Percentiles rank a stretch among this genome's conserved stretches.
These are phyloP conservation scores for Mystacides longicornis DNA, from an alignment of 2,888 invertebrate species.

Conservation along the genomic window DNA sequence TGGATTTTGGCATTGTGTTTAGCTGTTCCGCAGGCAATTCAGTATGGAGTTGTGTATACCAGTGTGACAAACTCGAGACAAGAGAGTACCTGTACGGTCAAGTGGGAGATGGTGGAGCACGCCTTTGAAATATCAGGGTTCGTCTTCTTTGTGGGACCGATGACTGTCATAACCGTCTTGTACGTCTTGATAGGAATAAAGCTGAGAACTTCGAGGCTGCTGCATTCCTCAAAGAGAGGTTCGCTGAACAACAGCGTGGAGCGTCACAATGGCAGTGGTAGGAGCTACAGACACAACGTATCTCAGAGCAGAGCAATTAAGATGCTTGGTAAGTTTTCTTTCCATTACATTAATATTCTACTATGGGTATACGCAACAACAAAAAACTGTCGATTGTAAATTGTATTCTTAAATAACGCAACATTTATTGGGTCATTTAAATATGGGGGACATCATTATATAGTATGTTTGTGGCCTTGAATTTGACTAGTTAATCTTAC, in stretches of 20 bases:
- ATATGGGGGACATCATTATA: too few relatives aligned
- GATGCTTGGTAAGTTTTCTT: slow-evolving; percentile 75
- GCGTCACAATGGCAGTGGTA: slow-evolving; percentile 34
- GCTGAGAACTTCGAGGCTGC: slow-evolving; percentile 55
- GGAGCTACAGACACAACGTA: slow-evolving; percentile 49
- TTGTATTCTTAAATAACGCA: too few relatives aligned
- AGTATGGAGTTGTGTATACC: slow-evolving; percentile 63
- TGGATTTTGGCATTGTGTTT: slow-evolving; percentile 72
- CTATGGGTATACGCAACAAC: too few relatives aligned
- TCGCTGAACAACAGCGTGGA: slow-evolving; percentile 41
- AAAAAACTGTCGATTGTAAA: too few relatives aligned
- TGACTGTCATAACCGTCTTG: slow-evolving; percentile 77
- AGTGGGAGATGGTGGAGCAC: slow-evolving; percentile 54
- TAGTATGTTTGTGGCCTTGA: too few relatives aligned
- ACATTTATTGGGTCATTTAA: too few relatives aligned
- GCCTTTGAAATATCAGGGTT: slow-evolving; percentile 74
- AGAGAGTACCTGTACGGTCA: slow-evolving; percentile 50
- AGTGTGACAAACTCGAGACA: slow-evolving; percentile 40
- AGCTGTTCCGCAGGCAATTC: slow-evolving; percentile 72
- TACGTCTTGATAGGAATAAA: slow-evolving; percentile 72
- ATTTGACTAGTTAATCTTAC: too few relatives aligned
- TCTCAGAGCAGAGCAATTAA: slow-evolving; percentile 62
- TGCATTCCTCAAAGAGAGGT: slow-evolving; percentile 51
- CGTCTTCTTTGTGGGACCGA: slow-evolving; percentile 79
- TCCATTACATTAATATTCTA: too few relatives aligned